Evolutionary conservation across 2,113 vertebrate species (phyloP), one percentile per base, ranked within the genome.

Genomic region (Mormoops blainvillei): DNA sequence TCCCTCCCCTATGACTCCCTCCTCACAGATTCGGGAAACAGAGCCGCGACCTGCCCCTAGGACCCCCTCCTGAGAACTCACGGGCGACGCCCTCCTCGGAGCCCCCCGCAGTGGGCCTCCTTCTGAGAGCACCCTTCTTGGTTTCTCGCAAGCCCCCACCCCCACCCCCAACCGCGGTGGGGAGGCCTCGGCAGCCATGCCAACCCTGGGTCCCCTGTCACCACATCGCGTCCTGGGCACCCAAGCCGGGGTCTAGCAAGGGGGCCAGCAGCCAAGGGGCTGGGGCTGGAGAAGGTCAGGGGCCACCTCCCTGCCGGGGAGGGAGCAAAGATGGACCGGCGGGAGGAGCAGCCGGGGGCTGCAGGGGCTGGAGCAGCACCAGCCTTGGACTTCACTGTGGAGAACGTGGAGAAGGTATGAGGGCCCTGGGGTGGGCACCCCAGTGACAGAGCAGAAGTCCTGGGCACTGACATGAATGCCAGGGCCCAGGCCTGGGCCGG

Each of bases 381-480:
- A 98, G 98, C 99, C 95, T 98, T 99, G 98, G 99, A 99, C 98
- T 99, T 99, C 98, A 99, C 99, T 7, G 99, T 99, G 98, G 99
- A 99, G 92, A 99, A 99, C 98, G 99, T 99, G 96, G 99, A 99
- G 97, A 99, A 99, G 99, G 99, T 99, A 97, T 97, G 95, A 95
- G 89, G 97, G 97, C 85, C 87, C 71, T 58, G 93, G 97, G 97
- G 94, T 93, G 94, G 96, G 94, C 58, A 58, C 80, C 50, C 68
- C 52, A 43, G 94, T 97, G 95, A 95, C 93, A 87, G 97, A 61
- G 89, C 95, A 96, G 91, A 97, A 96, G 96, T 97, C 91, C 91
- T 97, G 95, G 93, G 97, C 43, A 94, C 93, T 67, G 94, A 95
- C 91, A 89, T 50, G 58, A 36, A 63, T 81, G 92, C 52, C 90